These are phyloP conservation scores for Tympanoctomys barrerae DNA, from an alignment of 2,797 vertebrate genomes.

Conservation along the genomic window DNA sequence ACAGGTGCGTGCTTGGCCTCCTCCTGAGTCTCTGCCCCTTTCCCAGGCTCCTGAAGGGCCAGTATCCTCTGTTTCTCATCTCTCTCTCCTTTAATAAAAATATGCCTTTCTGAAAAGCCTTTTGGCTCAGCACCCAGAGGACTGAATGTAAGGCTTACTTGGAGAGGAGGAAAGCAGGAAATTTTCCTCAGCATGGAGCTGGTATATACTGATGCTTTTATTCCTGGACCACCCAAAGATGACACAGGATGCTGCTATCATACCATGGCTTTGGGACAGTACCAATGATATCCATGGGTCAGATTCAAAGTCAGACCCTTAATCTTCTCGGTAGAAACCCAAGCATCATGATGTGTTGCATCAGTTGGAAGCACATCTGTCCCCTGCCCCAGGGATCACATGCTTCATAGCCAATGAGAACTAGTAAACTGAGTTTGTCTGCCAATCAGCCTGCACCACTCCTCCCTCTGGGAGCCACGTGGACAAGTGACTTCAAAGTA, in stretches of 20 bases:
- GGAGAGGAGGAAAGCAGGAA: not conserved
- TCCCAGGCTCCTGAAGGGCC: not conserved
- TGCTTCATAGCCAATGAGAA: conserved; percentile 21
- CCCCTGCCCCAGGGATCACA: not conserved
- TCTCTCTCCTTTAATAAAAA: not conserved
- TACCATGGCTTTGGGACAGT: not conserved
- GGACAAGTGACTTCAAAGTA: conserved; percentile 59
- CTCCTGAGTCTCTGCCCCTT: not conserved
- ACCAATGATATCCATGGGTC: not conserved
- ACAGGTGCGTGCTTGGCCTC: rapidly evolving
- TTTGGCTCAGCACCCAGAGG: not conserved
- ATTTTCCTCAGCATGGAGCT: not conserved
- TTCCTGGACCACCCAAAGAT: not conserved
- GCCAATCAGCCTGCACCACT: not conserved
- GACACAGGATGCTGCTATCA: not conserved
- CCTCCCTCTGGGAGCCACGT: not conserved
- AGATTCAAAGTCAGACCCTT: not conserved
- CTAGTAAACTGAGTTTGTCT: not conserved
- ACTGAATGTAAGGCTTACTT: not conserved
- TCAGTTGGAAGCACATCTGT: not conserved
- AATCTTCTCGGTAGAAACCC: not conserved
- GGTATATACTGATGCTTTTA: not conserved
- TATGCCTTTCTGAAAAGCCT: not conserved
- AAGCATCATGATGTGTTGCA: not conserved
- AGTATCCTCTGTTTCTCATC: not conserved